Conservation (phyloP, 2,797 vertebrate genomes). For the Microctenopoma stevenorrisi region DNA sequence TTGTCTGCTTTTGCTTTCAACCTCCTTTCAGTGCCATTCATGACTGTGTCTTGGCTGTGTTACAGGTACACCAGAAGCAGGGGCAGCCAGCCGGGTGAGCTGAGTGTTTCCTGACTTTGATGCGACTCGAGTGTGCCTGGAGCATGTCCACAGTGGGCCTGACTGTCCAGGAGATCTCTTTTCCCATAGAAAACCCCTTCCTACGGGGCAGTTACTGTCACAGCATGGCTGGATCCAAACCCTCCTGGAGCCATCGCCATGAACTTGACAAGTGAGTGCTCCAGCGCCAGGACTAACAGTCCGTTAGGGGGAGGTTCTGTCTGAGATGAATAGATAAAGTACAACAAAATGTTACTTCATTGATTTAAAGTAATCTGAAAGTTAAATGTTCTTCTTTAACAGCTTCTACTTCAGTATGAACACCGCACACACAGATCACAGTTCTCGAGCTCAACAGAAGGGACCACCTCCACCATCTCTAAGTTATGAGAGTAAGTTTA, state of each 20-base stretch:
- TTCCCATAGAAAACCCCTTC: constrained; percentile 89
- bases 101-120: constrained; percentile 83
- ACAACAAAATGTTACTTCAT: not conserved
- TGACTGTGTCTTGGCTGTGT: constrained; percentile 47
- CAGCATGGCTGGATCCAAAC: constrained; percentile 88
- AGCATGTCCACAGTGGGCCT: constrained; percentile 95
- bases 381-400: constrained; percentile 32
- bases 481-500: constrained; percentile 79
- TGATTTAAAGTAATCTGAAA: constrained; percentile 16
- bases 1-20: constrained; percentile 46
- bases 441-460: constrained; percentile 78
- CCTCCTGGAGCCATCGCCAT: constrained; percentile 86
- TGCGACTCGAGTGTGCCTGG: constrained; percentile 82
- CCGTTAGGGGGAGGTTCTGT: constrained; percentile 4
- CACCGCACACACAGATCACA: constrained; percentile 83
- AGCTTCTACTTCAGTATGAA: constrained; percentile 90
- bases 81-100: constrained; percentile 73
- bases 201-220: constrained; percentile 86
- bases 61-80: constrained; percentile 82
- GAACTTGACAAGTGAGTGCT: constrained; percentile 90
- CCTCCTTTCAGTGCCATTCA: constrained; percentile 41
- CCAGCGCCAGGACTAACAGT: constrained; percentile 6
- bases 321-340: constrained; percentile 5
- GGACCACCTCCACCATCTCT: constrained; percentile 68
- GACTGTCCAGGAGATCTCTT: constrained; percentile 92